These are phyloP conservation scores for Hypena proboscidalis DNA, from an alignment of 2,888 invertebrate species.

Conservation along the genomic window DNA sequence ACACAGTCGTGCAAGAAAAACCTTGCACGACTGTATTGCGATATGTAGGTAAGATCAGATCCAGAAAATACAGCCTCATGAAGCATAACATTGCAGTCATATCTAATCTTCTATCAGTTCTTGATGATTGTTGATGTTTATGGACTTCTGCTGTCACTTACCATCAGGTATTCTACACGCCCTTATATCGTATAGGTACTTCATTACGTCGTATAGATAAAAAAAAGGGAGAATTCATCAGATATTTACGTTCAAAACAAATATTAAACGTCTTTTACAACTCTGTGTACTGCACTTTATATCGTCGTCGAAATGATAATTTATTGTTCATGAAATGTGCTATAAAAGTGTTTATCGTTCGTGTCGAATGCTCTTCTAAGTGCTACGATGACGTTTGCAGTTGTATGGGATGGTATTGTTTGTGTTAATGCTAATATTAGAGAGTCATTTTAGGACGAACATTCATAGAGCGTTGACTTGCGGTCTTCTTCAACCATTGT, in stretches of 20 bases:
- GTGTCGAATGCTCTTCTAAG: slow-evolving; percentile 32
- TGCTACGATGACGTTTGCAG: slow-evolving; percentile 17
- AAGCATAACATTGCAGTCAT: too few relatives aligned
- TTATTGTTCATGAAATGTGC: slow-evolving; percentile 53
- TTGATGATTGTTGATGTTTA: too few relatives aligned
- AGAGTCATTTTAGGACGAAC: background rate
- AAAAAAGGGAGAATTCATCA: slow-evolving; percentile 5
- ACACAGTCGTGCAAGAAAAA: too few relatives aligned
- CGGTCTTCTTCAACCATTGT: too few relatives aligned
- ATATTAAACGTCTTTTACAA: slow-evolving; percentile 12
- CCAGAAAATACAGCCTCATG: too few relatives aligned
- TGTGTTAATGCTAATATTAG: slow-evolving; percentile 1
- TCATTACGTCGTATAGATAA: background rate
- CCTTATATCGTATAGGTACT: too few relatives aligned
- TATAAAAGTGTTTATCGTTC: slow-evolving; percentile 50
- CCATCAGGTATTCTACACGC: too few relatives aligned
- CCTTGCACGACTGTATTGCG: too few relatives aligned
- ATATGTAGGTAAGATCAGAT: too few relatives aligned
- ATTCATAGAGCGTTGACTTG: too few relatives aligned
- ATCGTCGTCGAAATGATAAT: slow-evolving; percentile 51
- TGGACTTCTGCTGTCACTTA: too few relatives aligned
- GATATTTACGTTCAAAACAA: slow-evolving; percentile 15
- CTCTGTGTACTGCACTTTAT: slow-evolving; percentile 39
- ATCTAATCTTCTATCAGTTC: too few relatives aligned
- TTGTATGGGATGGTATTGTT: slow-evolving; percentile 12